Evolutionary conservation across 2,113 vertebrate genomes (phyloP), one percentile per base, ranked within the genome.

Genomic region (Tympanuchus pallidicinctus): DNA sequence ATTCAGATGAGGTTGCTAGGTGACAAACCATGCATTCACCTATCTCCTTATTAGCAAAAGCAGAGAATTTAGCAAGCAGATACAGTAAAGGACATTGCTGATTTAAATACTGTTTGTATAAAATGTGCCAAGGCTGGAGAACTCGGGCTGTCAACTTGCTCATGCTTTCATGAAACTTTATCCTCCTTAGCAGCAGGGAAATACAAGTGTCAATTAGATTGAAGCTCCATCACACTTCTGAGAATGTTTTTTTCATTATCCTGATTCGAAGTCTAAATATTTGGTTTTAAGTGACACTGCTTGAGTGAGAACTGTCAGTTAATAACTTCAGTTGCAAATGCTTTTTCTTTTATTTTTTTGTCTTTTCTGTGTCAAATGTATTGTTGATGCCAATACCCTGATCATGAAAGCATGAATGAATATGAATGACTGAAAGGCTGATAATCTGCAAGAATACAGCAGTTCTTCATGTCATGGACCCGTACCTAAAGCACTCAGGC

Each of bases 181-280:
- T 85, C 60, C 14, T 74, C 54, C 63, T 85, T 88, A 92, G 52
- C 69, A 90, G 76, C 65, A 88, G 70, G 43, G 69, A 94, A 90
- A 48, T 83, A 80, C 69, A 93, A 90, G 45, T 88, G 66, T 94
- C 90, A 93, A 65, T 94, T 88, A 93, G 69, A 85, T 11, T 86
- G 76, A 88, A 95, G 54, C 70, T 88, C 57, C 57, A 81, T 65
- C 91, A 93, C 80, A 84, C 40, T 90, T 92, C 48, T 86, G 48
- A 86, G 88, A 94, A 94, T 93, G 82, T 86, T 92, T 93, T 92
- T 92, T 93, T 92, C 86, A 90, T 97, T 94, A 96, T 81, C 40
- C 66, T 88, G 95, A 94, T 91, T 86, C 56, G 13, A 70, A 92
- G 93, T 96, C 96, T 94, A 94, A 97, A 96, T 95, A 94, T 94